Conservation (phyloP, 2,797 vertebrate species). For the Aphelocoma californica region DNA sequence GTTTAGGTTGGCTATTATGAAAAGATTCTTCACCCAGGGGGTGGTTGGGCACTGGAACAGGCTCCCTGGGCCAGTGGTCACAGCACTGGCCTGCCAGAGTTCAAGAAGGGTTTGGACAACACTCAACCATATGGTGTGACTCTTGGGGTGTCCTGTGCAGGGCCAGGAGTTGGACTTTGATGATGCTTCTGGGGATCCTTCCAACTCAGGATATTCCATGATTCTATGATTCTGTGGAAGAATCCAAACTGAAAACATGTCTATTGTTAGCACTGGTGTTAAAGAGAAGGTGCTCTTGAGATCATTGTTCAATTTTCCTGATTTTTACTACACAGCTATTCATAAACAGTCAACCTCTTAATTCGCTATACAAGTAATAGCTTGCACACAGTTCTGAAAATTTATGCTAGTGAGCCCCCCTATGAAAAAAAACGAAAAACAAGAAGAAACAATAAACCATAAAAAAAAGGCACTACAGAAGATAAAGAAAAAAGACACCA, state of each 20-base stretch:
- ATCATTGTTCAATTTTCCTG: neutral
- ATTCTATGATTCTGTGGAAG: neutral
- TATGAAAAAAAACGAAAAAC: neutral
- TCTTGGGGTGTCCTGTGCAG: neutral
- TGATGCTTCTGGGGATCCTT: neutral
- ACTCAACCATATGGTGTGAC: neutral
- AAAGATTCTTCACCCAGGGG: neutral
- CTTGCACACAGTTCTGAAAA: neutral
- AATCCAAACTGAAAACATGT: neutral
- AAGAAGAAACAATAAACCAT: neutral
- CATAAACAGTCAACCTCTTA: neutral
- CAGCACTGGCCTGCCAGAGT: neutral
- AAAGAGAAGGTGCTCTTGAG: neutral
- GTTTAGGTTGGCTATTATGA: neutral
- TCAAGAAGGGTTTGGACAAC: neutral
- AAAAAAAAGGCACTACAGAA: neutral
- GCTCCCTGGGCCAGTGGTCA: neutral
- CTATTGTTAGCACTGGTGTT: neutral
- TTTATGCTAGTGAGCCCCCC: neutral
- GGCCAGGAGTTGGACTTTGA: neutral
- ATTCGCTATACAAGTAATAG: neutral
- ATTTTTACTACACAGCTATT: neutral
- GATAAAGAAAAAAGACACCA: neutral
- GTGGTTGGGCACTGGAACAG: neutral
- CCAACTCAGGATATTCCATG: neutral